A percentile compares a stretch with the other conserved stretches of the same genome.
Conservation (phyloP, 2,113 vertebrate species). For the Corydoras sp. region DNA sequence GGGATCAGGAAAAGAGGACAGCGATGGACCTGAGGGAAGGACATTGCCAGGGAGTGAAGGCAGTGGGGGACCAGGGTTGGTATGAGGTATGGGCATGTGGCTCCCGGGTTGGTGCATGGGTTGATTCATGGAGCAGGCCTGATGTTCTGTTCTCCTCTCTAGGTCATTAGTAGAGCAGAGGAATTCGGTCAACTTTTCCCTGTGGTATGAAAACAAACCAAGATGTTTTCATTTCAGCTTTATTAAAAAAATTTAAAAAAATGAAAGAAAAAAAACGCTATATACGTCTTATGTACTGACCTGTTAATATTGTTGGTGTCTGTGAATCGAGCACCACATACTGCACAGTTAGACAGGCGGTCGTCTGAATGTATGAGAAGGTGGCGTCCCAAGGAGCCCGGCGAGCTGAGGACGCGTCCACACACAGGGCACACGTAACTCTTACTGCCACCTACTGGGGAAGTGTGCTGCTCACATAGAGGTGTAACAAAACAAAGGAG, state of each 20-base stretch:
- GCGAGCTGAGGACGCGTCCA: conserved; percentile 91
- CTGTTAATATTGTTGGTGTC: conserved; percentile 94
- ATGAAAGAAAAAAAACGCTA: no score
- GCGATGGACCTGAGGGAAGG: conserved; percentile 56
- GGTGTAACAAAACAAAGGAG: neutral
- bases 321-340: conserved; percentile 90
- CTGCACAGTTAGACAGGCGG: conserved; percentile 94
- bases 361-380: conserved; percentile 95
- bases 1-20: conserved; percentile 67
- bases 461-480: conserved; percentile 75
- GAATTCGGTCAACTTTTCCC: conserved; percentile 88
- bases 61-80: conserved; percentile 50
- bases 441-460: conserved; percentile 83
- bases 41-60: conserved; percentile 60
- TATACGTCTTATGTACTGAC: conserved; percentile 57
- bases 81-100: conserved; percentile 52
- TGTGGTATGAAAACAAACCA: conserved; percentile 40
- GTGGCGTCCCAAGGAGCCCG: conserved; percentile 89
- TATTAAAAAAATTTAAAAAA: neutral
- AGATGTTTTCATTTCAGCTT: neutral
- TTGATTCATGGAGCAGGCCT: conserved; percentile 59
- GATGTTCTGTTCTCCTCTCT: conserved; percentile 62
- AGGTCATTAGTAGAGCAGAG: conserved; percentile 69
- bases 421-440: conserved; percentile 94
- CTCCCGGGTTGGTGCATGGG: conserved; percentile 48